phyloP scores from a whole-genome alignment of 1,140 invertebrate genomes.

The Chionoecetes opilio region DNA sequence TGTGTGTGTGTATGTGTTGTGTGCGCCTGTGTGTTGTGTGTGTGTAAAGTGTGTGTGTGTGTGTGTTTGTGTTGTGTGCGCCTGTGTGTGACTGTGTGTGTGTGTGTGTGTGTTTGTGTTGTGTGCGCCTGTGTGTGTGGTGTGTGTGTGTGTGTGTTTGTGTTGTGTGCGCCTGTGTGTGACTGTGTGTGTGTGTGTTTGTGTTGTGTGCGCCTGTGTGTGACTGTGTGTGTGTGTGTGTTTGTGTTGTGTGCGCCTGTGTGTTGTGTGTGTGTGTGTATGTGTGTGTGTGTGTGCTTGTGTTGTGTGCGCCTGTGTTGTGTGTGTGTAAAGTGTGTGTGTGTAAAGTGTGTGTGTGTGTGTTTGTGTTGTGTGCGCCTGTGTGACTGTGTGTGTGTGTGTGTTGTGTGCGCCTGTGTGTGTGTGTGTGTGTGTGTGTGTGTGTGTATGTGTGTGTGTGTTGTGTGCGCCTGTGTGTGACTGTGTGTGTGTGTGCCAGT shows the following conservation, averaged over 20 bases:
- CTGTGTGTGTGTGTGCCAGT: too few relatives aligned
- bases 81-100: neutral
- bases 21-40: too few relatives aligned
- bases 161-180: too few relatives aligned
- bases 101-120: too few relatives aligned
- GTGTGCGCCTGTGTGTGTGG: too few relatives aligned
- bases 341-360: neutral
- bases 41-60: too few relatives aligned
- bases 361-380: neutral
- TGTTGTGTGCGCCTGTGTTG: too few relatives aligned
- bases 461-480: too few relatives aligned
- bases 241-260: neutral
- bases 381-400: neutral
- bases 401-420: too few relatives aligned
- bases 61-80: neutral
- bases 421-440: neutral
- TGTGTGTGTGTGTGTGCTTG: conserved; percentile 18
- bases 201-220: neutral
- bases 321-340: conserved; percentile 2
- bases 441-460: neutral
- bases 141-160: neutral
- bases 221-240: neutral
- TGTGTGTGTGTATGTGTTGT: neutral
- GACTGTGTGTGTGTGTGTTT: too few relatives aligned
- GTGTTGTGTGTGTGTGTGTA: neutral